Percentiles rank a stretch among this genome's conserved stretches.
These are phyloP conservation scores for Sesamia nonagrioides DNA, from an alignment of 1,140 invertebrate species.

Conservation along the genomic window DNA sequence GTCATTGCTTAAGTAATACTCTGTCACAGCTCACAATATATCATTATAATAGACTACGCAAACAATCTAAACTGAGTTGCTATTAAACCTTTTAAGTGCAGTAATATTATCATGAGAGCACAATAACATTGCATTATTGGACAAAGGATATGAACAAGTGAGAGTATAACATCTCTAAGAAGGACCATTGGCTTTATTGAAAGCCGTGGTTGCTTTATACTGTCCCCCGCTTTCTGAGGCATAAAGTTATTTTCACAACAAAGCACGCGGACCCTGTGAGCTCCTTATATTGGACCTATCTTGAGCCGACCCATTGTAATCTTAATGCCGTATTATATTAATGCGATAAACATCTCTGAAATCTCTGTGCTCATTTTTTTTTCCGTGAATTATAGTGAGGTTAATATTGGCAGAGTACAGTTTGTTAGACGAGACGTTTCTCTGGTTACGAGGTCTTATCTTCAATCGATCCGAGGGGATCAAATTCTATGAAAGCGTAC, in stretches of 20 bases:
- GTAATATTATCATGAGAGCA: conserved; percentile 47
- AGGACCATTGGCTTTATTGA: conserved; percentile 80
- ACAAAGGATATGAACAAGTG: conserved; percentile 78
- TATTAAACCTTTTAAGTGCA: conserved; percentile 48
- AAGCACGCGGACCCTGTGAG: conserved; percentile 75
- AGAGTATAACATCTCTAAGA: conserved; percentile 67
- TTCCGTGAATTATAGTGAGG: conserved; percentile 67
- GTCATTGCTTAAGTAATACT: conserved; percentile 44
- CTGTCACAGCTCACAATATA: conserved; percentile 38
- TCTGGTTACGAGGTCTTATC: conserved; percentile 75
- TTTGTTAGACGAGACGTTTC: conserved; percentile 67
- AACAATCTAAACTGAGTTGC: conserved; percentile 34
- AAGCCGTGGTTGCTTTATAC: conserved; percentile 74
- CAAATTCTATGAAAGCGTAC: conserved; percentile 71
- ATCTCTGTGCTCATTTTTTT: conserved; percentile 77
- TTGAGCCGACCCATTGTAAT: conserved; percentile 84
- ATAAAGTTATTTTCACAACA: conserved; percentile 87
- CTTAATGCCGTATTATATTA: conserved; percentile 86
- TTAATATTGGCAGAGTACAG: conserved; percentile 76
- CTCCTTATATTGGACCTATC: conserved; percentile 84
- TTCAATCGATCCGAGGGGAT: conserved; percentile 70
- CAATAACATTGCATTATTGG: conserved; percentile 75
- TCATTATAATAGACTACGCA: conserved; percentile 41
- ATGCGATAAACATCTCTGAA: conserved; percentile 86
- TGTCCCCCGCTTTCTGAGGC: conserved; percentile 73